Base-by-base conservation (phyloP, 2,113 vertebrate species). In the Proteles cristata region DNA sequence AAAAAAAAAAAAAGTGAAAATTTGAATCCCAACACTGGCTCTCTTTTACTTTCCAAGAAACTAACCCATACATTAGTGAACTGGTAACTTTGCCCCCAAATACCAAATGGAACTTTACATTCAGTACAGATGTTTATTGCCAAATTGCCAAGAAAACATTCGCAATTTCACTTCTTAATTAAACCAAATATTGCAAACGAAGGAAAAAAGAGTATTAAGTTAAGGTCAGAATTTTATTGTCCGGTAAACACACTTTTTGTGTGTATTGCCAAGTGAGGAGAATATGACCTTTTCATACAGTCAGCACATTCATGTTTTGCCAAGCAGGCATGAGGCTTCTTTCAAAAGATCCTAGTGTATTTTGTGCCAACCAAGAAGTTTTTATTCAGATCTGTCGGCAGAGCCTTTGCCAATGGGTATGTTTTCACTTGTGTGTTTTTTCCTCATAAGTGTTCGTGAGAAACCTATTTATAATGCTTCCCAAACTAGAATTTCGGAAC, bases 131-230 rank as follows among this genome's bases (percentile, higher is more conserved):
- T 97, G 85, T 98, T 97, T 98, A 96, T 95, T 94, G 90, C 85
- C 74, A 97, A 68, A 96, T 88, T 98, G 93, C 96, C 98, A 96
- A 94, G 74, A 96, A 31, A 93, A 83, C 96, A 96, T 92, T 93
- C 89, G 97, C 90, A 95, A 90, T 93, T 96, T 98, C 79, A 81
- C 89, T 96, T 98, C 97, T 97, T 96, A 97, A 97, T 98, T 98
- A 97, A 98, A 95, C 15, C 50, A 61, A 69, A 82, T n/a, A 92
- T 63, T 92, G 11, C 65, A 86, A 94, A 96, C 87, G 93, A 76
- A 96, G 83, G 90, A 69, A 74, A 96, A 97, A 97, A 97, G 91
- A 28, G 74, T 45, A 93, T 96, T 98, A 91, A 94, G 96, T 88
- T 88, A 97, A 96, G 79, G 85, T 97, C 96, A 98, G 85, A 3